These are phyloP conservation scores for Lerista edwardsae DNA, from an alignment of 2,797 vertebrate genomes.

Conservation along the genomic window DNA sequence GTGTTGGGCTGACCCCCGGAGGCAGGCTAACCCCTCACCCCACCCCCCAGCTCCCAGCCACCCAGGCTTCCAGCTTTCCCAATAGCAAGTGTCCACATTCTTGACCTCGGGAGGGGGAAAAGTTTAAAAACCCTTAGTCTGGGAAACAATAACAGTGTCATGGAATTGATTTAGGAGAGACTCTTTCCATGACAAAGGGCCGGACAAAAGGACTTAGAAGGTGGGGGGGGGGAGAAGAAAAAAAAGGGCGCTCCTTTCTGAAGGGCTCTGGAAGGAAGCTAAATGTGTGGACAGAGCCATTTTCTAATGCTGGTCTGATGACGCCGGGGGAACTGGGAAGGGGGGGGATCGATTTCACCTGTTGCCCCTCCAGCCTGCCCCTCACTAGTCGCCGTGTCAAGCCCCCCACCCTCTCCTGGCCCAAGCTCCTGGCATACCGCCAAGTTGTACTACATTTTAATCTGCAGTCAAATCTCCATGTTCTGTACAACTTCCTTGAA, in stretches of 20 bases:
- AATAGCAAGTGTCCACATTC: constrained; percentile 81
- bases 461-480: neutral
- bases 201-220: constrained; percentile 75
- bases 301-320: constrained; percentile 23
- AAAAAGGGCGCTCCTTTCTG: neutral
- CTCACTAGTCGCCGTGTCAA: too few relatives aligned
- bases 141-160: constrained; percentile 81
- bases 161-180: constrained; percentile 80
- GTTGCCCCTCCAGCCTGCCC: constrained; percentile 11
- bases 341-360: neutral
- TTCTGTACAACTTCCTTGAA: neutral
- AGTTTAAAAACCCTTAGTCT: constrained; percentile 75
- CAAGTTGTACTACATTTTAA: neutral
- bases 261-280: constrained; percentile 47
- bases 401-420: neutral
- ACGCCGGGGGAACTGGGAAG: neutral
- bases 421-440: neutral
- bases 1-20: constrained; percentile 78
- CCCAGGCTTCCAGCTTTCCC: constrained; percentile 69
- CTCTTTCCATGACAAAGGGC: constrained; percentile 80
- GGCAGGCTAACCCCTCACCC: constrained; percentile 72
- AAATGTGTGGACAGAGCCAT: constrained; percentile 45
- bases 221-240: constrained; percentile 66
- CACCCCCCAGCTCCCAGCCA: constrained; percentile 74
- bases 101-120: constrained; percentile 77